Evolutionary conservation across 1,140 invertebrate species (phyloP).

Genomic region (Drosophila watanabei): DNA sequence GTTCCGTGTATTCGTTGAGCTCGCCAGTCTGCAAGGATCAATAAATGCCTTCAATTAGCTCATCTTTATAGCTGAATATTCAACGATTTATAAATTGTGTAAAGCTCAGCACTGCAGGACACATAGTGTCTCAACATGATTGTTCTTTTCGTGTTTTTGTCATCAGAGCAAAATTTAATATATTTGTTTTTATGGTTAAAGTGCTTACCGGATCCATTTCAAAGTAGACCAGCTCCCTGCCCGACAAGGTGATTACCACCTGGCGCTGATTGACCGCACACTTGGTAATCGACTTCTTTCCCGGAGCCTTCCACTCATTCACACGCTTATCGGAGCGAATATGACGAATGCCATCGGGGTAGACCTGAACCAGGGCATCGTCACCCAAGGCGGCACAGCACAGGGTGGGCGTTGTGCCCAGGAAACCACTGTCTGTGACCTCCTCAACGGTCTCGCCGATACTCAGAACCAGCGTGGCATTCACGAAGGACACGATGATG

Average conservation of each 20-base stretch:
- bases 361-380: conserved; percentile 99
- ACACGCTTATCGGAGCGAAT: conserved; percentile 98
- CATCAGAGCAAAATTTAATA: conserved; percentile 66
- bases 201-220: conserved; percentile 98
- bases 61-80: background rate
- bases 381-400: conserved; percentile 98
- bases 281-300: conserved; percentile 98
- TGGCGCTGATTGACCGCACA: conserved; percentile 99
- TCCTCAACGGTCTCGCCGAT: conserved; percentile 99
- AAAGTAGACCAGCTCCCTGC: conserved; percentile 99
- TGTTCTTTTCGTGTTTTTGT: conserved; percentile 85
- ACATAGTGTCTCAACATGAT: conserved; percentile 85
- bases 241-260: conserved; percentile 98
- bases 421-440: conserved; percentile 99
- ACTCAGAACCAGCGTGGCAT: conserved; percentile 99
- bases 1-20: conserved; percentile 98
- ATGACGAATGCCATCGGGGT: conserved; percentile 99
- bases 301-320: conserved; percentile 99
- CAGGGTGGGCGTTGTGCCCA: conserved; percentile 98
- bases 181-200: background rate
- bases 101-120: conserved; percentile 85
- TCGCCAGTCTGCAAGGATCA: conserved; percentile 93
- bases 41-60: conserved; percentile 21
- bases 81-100: background rate
- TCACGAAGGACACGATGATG: conserved; percentile 99